Base-by-base conservation (phyloP, 2,113 vertebrate species). In the Scalopus aquaticus region DNA sequence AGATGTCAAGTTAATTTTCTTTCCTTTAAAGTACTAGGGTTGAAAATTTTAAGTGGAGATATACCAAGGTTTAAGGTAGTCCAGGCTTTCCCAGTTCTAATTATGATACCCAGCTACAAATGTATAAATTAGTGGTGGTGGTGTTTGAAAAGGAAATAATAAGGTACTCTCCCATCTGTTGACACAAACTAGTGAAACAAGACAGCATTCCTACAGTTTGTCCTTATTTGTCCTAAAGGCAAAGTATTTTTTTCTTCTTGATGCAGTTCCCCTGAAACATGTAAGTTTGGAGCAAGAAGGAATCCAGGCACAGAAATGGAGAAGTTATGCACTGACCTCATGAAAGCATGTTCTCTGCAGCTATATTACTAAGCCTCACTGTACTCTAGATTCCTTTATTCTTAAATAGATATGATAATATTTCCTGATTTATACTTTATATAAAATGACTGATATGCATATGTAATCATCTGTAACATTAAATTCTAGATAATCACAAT, bases 291-390 rank as follows among this genome's bases (percentile, higher is more conserved):
- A 72, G 39, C n/a, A 7, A 1, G 2, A 82, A 4, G 22, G 4
- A 86, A 72, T 3, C 0, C 1, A 9, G 6, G 2, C 15, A 30
- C 4, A 5, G 51, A 89, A 79, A 58, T 22, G 3, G 26, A 86
- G 44, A 58, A 26, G 6, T 4, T 73, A 4, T 7, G 42, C 9
- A 1, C 0, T 73, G 1, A 0, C 19, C 0, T 37, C 17, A 35
- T 39, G 46, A 51, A 4, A 44, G 1, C 2, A 19, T 28, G 15
- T 28, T 80, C 12, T 87, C 17, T 84, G 26, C 2, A 44, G 5
- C 5, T 80, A 6, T 0, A 17, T 65, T 17, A 5, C 1, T 19
- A 62, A 1, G 6, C 37, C 7, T 49, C 5, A 0, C 11, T 44
- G 26, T 79, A 16, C 6, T 64, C 80, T 56, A 30, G 3, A 60